These are phyloP conservation scores for Sciurus niger DNA, from an alignment of 2,113 vertebrate species.

Conservation along the genomic window DNA sequence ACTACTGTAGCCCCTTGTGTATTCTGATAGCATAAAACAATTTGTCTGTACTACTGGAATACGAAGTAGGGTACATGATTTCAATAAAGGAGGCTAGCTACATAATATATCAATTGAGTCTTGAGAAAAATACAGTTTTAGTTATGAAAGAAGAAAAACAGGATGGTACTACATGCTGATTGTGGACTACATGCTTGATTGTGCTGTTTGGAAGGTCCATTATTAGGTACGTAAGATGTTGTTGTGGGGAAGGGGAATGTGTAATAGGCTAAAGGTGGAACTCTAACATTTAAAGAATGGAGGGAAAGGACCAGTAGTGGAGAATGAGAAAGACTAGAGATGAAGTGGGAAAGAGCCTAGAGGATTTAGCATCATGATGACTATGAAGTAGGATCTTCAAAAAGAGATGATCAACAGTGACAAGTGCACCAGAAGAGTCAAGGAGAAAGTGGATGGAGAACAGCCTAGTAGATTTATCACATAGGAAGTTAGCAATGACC, in stretches of 20 bases:
- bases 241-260: neutral
- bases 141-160: neutral
- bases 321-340: neutral
- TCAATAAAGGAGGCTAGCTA: neutral
- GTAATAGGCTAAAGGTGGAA: neutral
- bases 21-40: neutral
- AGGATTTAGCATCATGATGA: neutral
- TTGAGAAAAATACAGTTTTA: conserved; percentile 34
- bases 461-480: neutral
- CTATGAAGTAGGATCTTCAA: neutral
- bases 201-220: neutral
- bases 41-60: neutral
- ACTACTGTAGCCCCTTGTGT: neutral
- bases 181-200: neutral
- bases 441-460: neutral
- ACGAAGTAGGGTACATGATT: neutral
- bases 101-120: neutral
- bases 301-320: neutral
- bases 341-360: neutral
- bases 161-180: neutral
- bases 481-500: neutral
- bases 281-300: neutral
- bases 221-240: neutral
- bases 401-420: neutral
- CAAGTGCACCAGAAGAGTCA: neutral